Evolutionary conservation across 2,113 vertebrate genomes (phyloP).

Genomic region (Trogon melanurus): DNA sequence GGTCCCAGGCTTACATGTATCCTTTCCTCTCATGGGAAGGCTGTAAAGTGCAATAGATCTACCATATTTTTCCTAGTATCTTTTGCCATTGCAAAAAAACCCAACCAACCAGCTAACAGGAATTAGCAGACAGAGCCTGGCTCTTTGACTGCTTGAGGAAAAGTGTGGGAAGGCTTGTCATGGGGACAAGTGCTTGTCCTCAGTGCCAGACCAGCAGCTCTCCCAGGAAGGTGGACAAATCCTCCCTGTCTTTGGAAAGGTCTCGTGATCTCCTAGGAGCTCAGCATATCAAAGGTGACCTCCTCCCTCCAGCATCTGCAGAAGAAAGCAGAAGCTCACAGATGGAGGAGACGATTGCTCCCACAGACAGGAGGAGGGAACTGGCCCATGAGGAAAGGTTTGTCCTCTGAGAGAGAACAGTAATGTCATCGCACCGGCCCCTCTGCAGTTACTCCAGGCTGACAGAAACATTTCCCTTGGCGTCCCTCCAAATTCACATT

Average conservation of each 20-base stretch:
- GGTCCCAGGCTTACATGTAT: not conserved
- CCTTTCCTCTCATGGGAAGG: not conserved
- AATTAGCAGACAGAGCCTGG: not conserved
- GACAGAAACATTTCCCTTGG: conserved; percentile 24
- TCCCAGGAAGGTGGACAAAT: not conserved
- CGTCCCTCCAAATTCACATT: conserved; percentile 9
- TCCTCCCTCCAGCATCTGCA: not conserved
- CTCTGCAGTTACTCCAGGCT: not conserved
- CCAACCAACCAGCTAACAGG: not conserved
- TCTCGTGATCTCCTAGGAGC: not conserved
- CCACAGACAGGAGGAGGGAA: not conserved
- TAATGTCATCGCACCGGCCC: not conserved
- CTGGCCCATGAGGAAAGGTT: not conserved
- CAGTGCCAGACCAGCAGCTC: not conserved
- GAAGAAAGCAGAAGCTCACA: not conserved
- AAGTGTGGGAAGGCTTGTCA: not conserved
- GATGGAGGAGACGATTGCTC: not conserved
- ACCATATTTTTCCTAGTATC: not conserved
- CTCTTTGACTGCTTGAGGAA: not conserved
- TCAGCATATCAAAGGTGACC: not conserved
- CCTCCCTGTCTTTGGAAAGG: not conserved
- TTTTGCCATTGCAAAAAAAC: not conserved
- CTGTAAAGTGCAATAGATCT: not conserved
- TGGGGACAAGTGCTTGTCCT: not conserved
- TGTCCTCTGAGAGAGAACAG: not conserved